These are phyloP conservation scores for Mythimna ferrago DNA, from an alignment of 2,888 invertebrate genomes.

Conservation along the genomic window DNA sequence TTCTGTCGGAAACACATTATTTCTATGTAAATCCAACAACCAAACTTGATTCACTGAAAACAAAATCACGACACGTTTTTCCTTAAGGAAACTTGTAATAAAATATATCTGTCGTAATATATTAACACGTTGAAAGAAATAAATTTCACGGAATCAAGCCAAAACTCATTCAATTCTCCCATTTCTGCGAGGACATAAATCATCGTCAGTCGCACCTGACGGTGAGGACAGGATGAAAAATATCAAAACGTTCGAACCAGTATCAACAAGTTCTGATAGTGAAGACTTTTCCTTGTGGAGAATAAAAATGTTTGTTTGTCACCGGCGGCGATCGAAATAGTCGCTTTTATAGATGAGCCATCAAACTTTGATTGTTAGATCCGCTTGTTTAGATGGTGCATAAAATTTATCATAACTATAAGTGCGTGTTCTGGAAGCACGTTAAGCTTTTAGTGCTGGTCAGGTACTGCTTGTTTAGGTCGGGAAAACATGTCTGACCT, in stretches of 20 bases:
- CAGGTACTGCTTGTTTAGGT: constrained; percentile 40
- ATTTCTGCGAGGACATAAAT: constrained; percentile 83
- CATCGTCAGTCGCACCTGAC: constrained; percentile 86
- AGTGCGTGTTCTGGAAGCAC: constrained; percentile 41
- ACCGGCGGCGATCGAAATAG: constrained; percentile 28
- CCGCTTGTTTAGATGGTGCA: constrained; percentile 34
- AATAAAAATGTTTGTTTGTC: constrained; percentile 60
- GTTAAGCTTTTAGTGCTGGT: constrained; percentile 50
- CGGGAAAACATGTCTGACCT: constrained; percentile 40
- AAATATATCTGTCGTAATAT: constrained; percentile 65
- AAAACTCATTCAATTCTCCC: constrained; percentile 80
- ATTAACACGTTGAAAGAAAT: constrained; percentile 70
- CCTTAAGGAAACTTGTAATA: constrained; percentile 48
- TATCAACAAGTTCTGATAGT: constrained; percentile 79
- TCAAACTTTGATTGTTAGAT: constrained; percentile 53
- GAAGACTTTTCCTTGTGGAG: constrained; percentile 57
- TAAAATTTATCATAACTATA: constrained; percentile 46
- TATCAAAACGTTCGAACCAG: constrained; percentile 76
- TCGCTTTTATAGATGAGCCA: constrained; percentile 51
- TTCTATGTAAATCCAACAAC: constrained; percentile 45
- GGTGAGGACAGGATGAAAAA: constrained; percentile 79
- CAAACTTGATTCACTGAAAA: constrained; percentile 44
- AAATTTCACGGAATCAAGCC: constrained; percentile 74
- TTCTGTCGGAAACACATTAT: constrained; percentile 65
- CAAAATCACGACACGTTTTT: constrained; percentile 55